These are phyloP conservation scores for Fringilla coelebs DNA, from an alignment of 2,797 vertebrate genomes.

Conservation along the genomic window DNA sequence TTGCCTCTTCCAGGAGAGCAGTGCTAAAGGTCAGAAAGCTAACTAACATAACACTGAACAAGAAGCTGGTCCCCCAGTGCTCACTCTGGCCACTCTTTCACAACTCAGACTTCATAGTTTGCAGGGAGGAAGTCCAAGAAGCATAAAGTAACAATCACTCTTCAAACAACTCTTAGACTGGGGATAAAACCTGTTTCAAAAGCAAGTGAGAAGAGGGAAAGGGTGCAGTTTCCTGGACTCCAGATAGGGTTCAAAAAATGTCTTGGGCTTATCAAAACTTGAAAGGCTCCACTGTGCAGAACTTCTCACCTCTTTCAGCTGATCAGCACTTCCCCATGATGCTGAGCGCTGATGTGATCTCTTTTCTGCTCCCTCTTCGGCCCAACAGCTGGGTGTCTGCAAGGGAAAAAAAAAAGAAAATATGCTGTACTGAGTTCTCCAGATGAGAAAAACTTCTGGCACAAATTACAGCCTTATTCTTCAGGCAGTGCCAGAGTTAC, in stretches of 20 bases:
- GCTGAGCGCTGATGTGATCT: slow-evolving; percentile 92
- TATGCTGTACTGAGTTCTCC: neutral
- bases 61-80: neutral
- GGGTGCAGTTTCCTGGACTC: neutral
- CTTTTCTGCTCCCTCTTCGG: slow-evolving; percentile 86
- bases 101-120: neutral
- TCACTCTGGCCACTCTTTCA: neutral
- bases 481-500: neutral
- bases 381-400: slow-evolving; percentile 93
- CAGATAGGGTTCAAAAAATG: neutral
- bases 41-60: neutral
- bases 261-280: neutral
- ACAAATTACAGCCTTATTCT: neutral
- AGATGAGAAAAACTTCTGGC: neutral
- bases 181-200: neutral
- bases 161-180: neutral
- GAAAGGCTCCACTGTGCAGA: neutral
- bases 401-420: neutral
- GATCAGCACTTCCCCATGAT: slow-evolving; percentile 95
- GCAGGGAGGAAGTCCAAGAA: neutral
- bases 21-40: neutral
- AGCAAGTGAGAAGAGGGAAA: neutral
- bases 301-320: slow-evolving; percentile 91
- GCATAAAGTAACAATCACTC: neutral
- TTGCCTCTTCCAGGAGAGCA: neutral